A percentile compares a stretch with the other conserved stretches of the same genome.
Conservation (phyloP, 2,113 vertebrate genomes). For the Phalacrocorax pelagicus region DNA sequence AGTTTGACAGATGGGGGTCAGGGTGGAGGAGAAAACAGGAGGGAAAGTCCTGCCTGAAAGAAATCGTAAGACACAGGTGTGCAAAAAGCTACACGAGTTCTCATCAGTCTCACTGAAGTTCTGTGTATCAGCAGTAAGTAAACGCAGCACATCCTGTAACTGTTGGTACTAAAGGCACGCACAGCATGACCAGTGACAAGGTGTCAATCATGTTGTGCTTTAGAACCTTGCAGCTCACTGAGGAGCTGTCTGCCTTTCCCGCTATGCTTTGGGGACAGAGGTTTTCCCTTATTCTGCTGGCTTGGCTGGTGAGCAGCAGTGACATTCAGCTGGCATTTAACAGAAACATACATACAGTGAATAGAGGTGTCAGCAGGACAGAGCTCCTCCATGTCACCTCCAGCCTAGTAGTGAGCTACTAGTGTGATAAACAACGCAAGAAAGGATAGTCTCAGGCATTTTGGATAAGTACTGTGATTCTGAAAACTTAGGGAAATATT, state of each 20-base stretch:
- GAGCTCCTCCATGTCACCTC: background rate
- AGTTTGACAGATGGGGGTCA: background rate
- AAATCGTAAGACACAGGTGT: background rate
- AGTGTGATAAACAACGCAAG: background rate
- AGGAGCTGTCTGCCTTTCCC: background rate
- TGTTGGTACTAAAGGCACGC: background rate
- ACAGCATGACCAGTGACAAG: background rate
- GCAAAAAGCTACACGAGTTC: background rate
- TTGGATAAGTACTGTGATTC: background rate
- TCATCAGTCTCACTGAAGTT: background rate
- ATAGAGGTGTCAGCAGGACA: background rate
- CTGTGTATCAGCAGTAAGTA: background rate
- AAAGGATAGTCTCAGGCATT: background rate
- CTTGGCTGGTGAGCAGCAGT: background rate
- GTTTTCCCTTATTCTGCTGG: background rate
- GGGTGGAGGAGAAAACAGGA: background rate
- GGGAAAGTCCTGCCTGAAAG: background rate
- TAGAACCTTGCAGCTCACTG: background rate
- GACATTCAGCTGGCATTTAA: conserved; percentile 2
- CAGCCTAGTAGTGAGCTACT: background rate
- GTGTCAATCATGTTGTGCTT: background rate
- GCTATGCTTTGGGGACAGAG: background rate
- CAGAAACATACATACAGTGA: background rate
- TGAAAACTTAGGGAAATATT: background rate
- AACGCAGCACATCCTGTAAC: background rate